phyloP scores from a whole-genome alignment of 30 jellyfish, hydroid and myxozoan species.

The Clytia hemisphaerica region DNA sequence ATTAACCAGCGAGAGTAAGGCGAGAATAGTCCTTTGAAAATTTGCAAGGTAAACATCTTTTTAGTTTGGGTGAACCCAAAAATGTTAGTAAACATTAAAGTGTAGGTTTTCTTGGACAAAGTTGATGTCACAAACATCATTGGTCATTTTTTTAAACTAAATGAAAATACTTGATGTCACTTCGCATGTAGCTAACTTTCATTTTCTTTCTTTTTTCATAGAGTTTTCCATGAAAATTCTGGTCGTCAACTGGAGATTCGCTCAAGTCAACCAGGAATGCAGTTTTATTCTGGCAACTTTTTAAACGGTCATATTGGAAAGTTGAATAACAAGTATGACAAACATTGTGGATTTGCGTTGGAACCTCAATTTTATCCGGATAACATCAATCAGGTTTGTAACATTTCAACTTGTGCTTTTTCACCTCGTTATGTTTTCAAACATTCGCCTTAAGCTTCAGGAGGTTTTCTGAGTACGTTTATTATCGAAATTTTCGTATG shows the following conservation, averaged over 20 bases:
- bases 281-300: constrained; percentile 74
- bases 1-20: no score
- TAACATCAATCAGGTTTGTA: constrained; percentile 64
- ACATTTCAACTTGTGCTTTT: neutral
- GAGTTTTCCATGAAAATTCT: constrained; percentile 61
- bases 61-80: no score
- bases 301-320: constrained; percentile 55
- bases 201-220: neutral
- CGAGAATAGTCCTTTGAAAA: no score
- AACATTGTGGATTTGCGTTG: constrained; percentile 58
- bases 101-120: no score
- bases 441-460: neutral
- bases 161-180: neutral
- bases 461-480: neutral
- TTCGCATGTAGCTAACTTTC: neutral
- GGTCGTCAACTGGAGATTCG: constrained; percentile 70
- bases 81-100: no score
- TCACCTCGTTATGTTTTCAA: no score
- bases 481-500: neutral
- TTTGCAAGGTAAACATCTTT: no score
- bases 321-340: constrained; percentile 42
- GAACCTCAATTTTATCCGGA: constrained; percentile 89
- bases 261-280: constrained; percentile 92
- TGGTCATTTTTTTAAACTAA: no score
- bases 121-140: no score